These are phyloP conservation scores for Zaprionus kolodkinae DNA, from an alignment of 1,140 invertebrate genomes.

Conservation along the genomic window DNA sequence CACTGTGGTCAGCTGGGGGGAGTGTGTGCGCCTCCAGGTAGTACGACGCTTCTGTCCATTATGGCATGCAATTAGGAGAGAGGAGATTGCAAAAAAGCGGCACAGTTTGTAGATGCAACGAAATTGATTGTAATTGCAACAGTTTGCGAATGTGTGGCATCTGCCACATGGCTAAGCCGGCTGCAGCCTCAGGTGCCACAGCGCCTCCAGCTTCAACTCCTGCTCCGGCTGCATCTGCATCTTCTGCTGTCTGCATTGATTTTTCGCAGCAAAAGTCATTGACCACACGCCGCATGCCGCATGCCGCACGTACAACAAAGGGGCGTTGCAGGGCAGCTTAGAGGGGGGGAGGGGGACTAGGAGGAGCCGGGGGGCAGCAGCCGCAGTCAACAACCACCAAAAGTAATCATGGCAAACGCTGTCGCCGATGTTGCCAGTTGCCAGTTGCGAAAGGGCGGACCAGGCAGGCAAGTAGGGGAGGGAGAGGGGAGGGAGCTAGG, in stretches of 20 bases:
- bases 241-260: slow-evolving; percentile 59
- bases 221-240: slow-evolving; percentile 12
- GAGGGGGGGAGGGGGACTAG: neutral
- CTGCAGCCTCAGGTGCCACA: neutral
- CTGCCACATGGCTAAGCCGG: neutral
- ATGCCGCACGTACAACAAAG: slow-evolving; percentile 64
- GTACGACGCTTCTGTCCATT: slow-evolving; percentile 31
- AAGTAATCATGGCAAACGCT: slow-evolving; percentile 75
- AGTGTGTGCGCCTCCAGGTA: slow-evolving; percentile 5
- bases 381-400: slow-evolving; percentile 71
- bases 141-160: slow-evolving; percentile 12
- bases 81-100: neutral
- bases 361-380: neutral
- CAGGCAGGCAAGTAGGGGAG: neutral
- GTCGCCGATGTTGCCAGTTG: slow-evolving; percentile 33
- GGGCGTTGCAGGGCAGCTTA: slow-evolving; percentile 50
- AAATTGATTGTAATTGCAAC: neutral
- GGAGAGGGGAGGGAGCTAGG: too few relatives aligned
- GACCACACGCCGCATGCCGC: slow-evolving; percentile 48
- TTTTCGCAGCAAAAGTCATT: slow-evolving; percentile 70
- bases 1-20: slow-evolving; percentile 2
- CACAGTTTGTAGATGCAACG: neutral
- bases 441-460: neutral
- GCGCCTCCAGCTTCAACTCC: neutral
- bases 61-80: slow-evolving; percentile 56